Conservation (phyloP, 2,797 vertebrate species). For the Silurus lanzhouensis region DNA sequence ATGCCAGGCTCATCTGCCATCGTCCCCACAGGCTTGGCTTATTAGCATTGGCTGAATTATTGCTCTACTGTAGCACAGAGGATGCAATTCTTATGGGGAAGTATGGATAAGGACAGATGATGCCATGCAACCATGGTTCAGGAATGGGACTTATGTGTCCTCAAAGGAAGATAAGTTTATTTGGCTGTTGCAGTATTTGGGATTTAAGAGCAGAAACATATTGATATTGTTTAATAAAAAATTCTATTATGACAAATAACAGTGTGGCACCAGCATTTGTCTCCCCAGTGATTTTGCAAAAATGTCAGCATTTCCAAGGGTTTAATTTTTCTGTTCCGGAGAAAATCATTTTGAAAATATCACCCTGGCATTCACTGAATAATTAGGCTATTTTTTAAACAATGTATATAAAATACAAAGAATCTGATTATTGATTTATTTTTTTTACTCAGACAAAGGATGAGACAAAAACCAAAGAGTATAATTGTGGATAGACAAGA, state of each 20-base stretch:
- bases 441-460: not conserved
- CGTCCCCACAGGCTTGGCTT: slow-evolving; percentile 80
- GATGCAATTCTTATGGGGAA: slow-evolving; percentile 51
- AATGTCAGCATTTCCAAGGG: slow-evolving; percentile 57
- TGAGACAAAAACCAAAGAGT: not conserved
- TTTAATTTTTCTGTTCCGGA: not conserved
- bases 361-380: slow-evolving; percentile 34
- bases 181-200: slow-evolving; percentile 33
- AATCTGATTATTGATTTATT: slow-evolving; percentile 21
- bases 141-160: slow-evolving; percentile 32
- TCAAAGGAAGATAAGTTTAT: slow-evolving; percentile 46
- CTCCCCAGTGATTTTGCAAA: slow-evolving; percentile 44
- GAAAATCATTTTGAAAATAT: slow-evolving; percentile 34
- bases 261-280: slow-evolving; percentile 46
- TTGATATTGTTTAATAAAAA: slow-evolving; percentile 49
- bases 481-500: not conserved
- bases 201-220: slow-evolving; percentile 46
- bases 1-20: slow-evolving; percentile 73
- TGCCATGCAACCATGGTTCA: slow-evolving; percentile 35
- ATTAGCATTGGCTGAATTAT: slow-evolving; percentile 77
- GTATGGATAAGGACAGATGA: slow-evolving; percentile 60
- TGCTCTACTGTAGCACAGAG: slow-evolving; percentile 46
- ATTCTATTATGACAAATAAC: slow-evolving; percentile 38
- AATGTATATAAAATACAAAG: slow-evolving; percentile 23
- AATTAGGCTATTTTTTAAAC: slow-evolving; percentile 25